Conservation (phyloP, 2,113 vertebrate genomes). For the Heptranchias perlo region DNA sequence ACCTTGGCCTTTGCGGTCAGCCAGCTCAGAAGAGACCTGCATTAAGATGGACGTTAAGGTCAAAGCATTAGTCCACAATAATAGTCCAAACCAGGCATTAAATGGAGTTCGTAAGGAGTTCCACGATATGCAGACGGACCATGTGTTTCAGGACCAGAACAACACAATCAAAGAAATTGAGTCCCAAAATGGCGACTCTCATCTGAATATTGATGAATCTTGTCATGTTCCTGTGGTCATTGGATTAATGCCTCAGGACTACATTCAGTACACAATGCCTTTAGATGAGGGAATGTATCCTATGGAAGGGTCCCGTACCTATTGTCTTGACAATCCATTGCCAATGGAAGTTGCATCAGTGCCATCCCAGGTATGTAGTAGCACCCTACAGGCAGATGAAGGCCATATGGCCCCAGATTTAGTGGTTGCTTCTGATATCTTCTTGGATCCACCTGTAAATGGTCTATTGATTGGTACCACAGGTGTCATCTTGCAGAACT, state of each 20-base stretch:
- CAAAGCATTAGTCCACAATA: slow-evolving; percentile 89
- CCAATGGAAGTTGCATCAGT: slow-evolving; percentile 84
- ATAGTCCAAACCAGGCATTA: slow-evolving; percentile 78
- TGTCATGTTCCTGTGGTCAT: slow-evolving; percentile 89
- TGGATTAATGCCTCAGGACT: slow-evolving; percentile 93
- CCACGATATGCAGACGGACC: slow-evolving; percentile 78
- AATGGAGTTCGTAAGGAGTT: slow-evolving; percentile 89
- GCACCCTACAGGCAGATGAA: slow-evolving; percentile 68
- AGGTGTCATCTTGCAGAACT: slow-evolving; percentile 77
- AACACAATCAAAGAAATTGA: slow-evolving; percentile 70
- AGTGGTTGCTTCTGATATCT: slow-evolving; percentile 72
- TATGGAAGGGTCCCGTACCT: slow-evolving; percentile 77
- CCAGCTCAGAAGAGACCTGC: slow-evolving; percentile 85
- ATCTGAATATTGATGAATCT: slow-evolving; percentile 78
- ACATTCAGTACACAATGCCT: slow-evolving; percentile 98
- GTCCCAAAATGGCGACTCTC: slow-evolving; percentile 75
- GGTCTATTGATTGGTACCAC: slow-evolving; percentile 77
- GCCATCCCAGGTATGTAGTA: slow-evolving; percentile 63
- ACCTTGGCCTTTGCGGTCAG: slow-evolving; percentile 87
- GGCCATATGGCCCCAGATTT: slow-evolving; percentile 69
- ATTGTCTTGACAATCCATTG: slow-evolving; percentile 79
- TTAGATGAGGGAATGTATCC: slow-evolving; percentile 97
- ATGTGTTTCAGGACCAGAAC: slow-evolving; percentile 71
- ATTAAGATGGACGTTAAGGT: slow-evolving; percentile 95
- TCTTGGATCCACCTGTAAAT: slow-evolving; percentile 77